These are phyloP conservation scores for Pterocles burchelli DNA, from an alignment of 2,113 vertebrate species.

Conservation along the genomic window DNA sequence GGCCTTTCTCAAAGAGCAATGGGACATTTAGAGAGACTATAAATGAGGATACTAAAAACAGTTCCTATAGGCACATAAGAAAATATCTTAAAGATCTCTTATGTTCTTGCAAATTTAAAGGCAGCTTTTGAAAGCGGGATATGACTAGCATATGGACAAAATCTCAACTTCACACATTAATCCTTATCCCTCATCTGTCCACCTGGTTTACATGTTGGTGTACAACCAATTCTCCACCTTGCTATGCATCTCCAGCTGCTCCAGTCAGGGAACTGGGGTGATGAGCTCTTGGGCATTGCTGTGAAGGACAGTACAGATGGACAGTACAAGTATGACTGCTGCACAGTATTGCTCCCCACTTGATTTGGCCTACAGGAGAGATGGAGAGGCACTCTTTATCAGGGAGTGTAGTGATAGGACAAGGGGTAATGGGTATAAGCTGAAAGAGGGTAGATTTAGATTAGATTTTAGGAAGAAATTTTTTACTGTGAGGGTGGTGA, in stretches of 20 bases:
- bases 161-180: neutral
- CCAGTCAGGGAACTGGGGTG: neutral
- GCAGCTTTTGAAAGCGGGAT: neutral
- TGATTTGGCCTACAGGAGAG: neutral
- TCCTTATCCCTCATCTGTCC: neutral
- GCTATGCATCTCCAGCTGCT: neutral
- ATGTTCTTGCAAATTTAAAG: neutral
- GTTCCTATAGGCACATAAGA: neutral
- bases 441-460: too few species aligned
- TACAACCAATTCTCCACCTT: too few species aligned
- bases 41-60: neutral
- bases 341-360: neutral
- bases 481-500: too few species aligned
- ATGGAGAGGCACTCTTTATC: too few species aligned
- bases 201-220: neutral
- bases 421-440: too few species aligned
- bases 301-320: neutral
- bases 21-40: neutral
- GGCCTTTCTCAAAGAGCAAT: neutral
- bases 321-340: neutral
- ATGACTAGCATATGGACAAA: neutral
- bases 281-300: neutral
- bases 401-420: too few species aligned
- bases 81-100: neutral
- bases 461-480: too few species aligned